Percentiles rank a stretch among this genome's conserved stretches.
Evolutionary conservation across 2,888 invertebrate genomes (phyloP).

Genomic region (Acrobasis repandana): DNA sequence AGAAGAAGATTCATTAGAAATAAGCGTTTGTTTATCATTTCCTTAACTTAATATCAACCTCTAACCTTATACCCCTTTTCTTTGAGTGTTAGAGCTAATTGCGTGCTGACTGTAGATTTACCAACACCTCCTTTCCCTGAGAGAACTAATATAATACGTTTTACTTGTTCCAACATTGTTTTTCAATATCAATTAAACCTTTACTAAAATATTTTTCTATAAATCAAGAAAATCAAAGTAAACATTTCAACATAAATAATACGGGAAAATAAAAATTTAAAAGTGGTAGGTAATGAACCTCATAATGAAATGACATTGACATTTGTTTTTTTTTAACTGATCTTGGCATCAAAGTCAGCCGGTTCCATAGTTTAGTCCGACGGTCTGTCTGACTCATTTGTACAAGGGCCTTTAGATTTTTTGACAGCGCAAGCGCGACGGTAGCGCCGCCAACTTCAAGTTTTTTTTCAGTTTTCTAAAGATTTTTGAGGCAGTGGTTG

Average conservation of each 20-base stretch:
- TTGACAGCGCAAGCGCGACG: slow-evolving; percentile 64
- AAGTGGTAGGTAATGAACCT: no score
- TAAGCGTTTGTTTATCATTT: not conserved
- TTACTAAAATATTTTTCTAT: not conserved
- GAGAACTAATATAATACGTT: slow-evolving; percentile 94
- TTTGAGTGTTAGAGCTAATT: slow-evolving; percentile 93
- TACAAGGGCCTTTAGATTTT: slow-evolving; percentile 26
- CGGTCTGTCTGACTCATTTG: no score
- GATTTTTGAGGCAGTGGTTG: slow-evolving; percentile 66
- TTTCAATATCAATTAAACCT: slow-evolving; percentile 2
- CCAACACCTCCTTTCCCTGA: slow-evolving; percentile 99
- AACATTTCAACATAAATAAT: not conserved
- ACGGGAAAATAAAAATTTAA: not conserved
- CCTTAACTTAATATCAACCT: not conserved
- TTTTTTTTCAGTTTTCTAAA: slow-evolving; percentile 66
- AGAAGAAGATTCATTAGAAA: not conserved
- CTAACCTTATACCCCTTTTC: slow-evolving; percentile 90
- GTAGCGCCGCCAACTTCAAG: slow-evolving; percentile 53
- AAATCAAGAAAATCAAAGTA: not conserved
- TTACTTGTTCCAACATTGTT: slow-evolving; percentile 89
- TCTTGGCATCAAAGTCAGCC: no score
- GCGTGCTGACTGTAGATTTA: slow-evolving; percentile 98
- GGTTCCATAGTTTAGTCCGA: no score
- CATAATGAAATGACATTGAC: not conserved
- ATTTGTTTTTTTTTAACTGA: not conserved